Conservation (phyloP, 2,113 vertebrate species). For the Ariopsis seemanni region DNA sequence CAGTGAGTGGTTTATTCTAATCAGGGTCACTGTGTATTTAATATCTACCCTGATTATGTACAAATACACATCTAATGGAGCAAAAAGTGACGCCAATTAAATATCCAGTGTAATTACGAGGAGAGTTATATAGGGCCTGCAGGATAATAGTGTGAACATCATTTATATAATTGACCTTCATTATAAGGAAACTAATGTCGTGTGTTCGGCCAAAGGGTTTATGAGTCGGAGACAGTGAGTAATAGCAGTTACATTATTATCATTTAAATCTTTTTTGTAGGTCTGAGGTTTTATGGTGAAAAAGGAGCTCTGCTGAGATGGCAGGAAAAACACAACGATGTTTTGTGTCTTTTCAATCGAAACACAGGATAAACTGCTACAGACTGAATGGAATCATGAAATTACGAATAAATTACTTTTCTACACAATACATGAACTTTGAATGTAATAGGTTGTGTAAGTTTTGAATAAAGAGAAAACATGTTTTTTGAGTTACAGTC, state of each 20-base stretch:
- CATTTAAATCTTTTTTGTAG: conserved; percentile 27
- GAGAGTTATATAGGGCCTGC: conserved; percentile 56
- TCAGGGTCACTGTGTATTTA: conserved; percentile 18
- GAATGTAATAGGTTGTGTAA: neutral
- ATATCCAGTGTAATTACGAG: conserved; percentile 62
- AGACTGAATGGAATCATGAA: neutral
- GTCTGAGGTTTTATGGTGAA: neutral
- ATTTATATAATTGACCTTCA: conserved; percentile 51
- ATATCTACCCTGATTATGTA: conserved; percentile 24
- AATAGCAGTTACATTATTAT: conserved; percentile 25
- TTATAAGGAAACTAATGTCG: conserved; percentile 38
- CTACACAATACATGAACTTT: neutral
- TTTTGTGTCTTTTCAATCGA: conserved; percentile 6
- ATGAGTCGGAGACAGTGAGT: neutral
- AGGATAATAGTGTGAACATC: conserved; percentile 41
- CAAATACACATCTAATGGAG: conserved; percentile 51
- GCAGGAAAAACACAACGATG: neutral
- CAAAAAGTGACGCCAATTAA: conserved; percentile 57
- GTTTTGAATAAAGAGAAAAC: neutral
- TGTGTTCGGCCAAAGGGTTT: conserved; percentile 15
- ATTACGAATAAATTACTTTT: conserved; percentile 15
- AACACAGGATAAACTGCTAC: no score
- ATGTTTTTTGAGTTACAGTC: neutral
- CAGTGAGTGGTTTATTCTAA: neutral
- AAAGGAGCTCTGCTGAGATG: neutral